Evolutionary conservation across 1,140 invertebrate species (phyloP), one percentile per base, ranked within the genome.

Genomic region (Euwallacea similis): DNA sequence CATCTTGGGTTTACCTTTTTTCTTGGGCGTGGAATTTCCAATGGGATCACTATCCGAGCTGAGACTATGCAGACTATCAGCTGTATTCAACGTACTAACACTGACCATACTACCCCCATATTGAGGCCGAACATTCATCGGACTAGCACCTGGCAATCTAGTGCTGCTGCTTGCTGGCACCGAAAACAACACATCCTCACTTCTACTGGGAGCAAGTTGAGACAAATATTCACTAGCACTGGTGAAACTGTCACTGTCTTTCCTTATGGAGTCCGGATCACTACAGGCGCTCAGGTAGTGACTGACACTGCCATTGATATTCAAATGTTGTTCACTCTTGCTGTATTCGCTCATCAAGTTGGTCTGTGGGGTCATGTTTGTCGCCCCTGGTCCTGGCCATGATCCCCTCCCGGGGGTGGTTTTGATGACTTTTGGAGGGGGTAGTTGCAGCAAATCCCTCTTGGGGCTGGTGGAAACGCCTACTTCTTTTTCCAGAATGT

Each of bases 241-340:
- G 68, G 80, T 84, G 66, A 82, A 82, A 42, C 88, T 88, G 1
- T 86, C 87, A 75, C 87, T 88, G 68, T 86, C 86, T 78, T 89
- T 89, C 42, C 88, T 82, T 50, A 50, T 50, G 0, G 86, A 83
- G 46, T 85, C 87, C 43, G 84, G 82, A 65, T 86, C 82, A 46
- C 83, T 84, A 69, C 79, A 83, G 44, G 79, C 82, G 67, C 78
- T 85, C 44, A 83, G 80, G 78, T 83, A 88, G 77, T 82, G 86
- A 2, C 82, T 86, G 58, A 80, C 84, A 71, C 68, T 66, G 83
- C 86, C 85, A 50, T 84, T 84, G 13, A 83, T 77, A 50, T 86
- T 88, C 6, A 94, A 77, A 71, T 93, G 91, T 79, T 93, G 91
- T 74, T 94, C 92, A 33, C 91, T 93, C 77, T 93, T 93, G 56